Evolutionary conservation across 2,113 vertebrate species (phyloP), one percentile per base, ranked within the genome.

Genomic region (Eublepharis macularius): DNA sequence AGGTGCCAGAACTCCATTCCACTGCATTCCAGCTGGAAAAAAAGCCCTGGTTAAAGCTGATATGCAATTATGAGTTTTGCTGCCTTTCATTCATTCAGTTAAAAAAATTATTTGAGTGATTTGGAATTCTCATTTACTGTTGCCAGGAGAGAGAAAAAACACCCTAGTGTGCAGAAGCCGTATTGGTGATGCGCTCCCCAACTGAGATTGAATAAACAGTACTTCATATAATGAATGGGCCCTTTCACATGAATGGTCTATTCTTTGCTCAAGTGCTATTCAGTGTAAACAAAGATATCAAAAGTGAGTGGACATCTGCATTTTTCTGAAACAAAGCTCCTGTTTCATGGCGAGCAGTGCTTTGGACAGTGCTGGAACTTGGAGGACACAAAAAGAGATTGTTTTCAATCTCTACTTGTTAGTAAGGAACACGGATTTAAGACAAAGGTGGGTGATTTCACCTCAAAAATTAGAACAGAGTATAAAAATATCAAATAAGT

Each of bases 261-360:
- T 6, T 29, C n/a, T 26, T 78, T 70, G 60, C 85, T 43, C 69
- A 80, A 73, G 19, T 70, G 32, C 45, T 65, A 75, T 77, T 83
- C 65, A 24, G 14, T 10, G 51, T 0, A 0, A 80, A 57, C 1
- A 60, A 72, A 29, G 17, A 51, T 74, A 74, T 83, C 45, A 43
- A 73, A 79, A 65, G 34, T 2, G 32, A 73, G 29, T 39, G 34
- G 54, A 72, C 68, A 54, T 39, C 49, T 83, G 68, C 65, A 79
- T 21, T 81, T 45, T 26, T 79, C 49, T 83, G 26, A 83, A 82
- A 63, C 34, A 57, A 73, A 60, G 51, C 13, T 4, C 34, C 83
- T 36, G 24, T 17, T 90, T 85, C 65, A 89, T 63, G 41, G 34
- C 17, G 80, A 83, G 81, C 29, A 7, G 21, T 85, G 87, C 24